Conservation (phyloP, 1,140 invertebrate genomes). For the Geopemphigus sp. region DNA sequence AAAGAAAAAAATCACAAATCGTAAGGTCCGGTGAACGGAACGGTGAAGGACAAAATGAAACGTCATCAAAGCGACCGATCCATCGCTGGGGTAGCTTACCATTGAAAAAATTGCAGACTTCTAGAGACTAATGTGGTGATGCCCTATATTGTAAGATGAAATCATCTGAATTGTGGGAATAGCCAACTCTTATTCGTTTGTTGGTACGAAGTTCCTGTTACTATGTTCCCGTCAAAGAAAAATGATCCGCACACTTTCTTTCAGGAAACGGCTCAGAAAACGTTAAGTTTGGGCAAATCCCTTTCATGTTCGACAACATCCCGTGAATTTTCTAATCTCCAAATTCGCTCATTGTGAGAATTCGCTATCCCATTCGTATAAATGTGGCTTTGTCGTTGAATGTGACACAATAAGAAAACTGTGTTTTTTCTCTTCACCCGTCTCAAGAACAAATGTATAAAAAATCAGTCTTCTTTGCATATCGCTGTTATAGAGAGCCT, state of each 20-base stretch:
- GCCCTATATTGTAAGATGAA: conserved; percentile 52
- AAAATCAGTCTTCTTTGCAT: background rate
- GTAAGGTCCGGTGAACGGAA: background rate
- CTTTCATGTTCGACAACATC: background rate
- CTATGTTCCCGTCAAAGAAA: background rate
- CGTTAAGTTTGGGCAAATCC: background rate
- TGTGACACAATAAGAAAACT: background rate
- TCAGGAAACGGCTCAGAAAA: background rate
- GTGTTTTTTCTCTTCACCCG: background rate
- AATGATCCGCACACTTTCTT: background rate
- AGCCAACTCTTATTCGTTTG: background rate
- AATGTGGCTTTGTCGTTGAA: background rate
- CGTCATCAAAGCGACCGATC: conserved; percentile 14
- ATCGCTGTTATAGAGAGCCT: background rate
- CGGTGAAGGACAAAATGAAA: background rate
- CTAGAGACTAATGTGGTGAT: conserved; percentile 52
- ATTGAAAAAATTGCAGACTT: conserved; percentile 48
- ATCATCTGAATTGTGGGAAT: conserved; percentile 4
- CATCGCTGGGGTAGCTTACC: background rate
- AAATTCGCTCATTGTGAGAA: background rate
- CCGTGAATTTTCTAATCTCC: background rate
- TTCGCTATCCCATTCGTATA: background rate
- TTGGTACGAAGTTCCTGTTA: background rate
- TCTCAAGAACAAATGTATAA: background rate
- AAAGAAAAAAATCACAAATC: background rate